Evolutionary conservation across 2,888 invertebrate genomes (phyloP).

Genomic region (Caenorhabditis doughertyi): DNA sequence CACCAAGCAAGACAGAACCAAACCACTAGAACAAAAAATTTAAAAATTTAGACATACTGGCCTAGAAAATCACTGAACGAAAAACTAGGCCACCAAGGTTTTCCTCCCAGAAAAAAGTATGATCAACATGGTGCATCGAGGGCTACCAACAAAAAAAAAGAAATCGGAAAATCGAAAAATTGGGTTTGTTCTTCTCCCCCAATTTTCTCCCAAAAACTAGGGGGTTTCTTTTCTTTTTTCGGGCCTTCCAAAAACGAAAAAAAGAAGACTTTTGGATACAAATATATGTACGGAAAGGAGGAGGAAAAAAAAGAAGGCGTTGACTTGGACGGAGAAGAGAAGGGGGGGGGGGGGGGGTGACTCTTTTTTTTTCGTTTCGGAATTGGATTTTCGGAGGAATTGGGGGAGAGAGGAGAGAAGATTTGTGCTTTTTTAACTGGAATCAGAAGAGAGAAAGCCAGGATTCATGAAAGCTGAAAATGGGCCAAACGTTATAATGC

Average conservation of each 20-base stretch:
- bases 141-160: too few relatives aligned
- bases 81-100: too few relatives aligned
- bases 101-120: too few relatives aligned
- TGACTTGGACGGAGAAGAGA: neutral
- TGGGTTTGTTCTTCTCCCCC: neutral
- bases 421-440: neutral
- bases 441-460: neutral
- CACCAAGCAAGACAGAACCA: too few relatives aligned
- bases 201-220: neutral
- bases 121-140: too few relatives aligned
- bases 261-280: slow-evolving; percentile 29
- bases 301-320: neutral
- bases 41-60: too few relatives aligned
- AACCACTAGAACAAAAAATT: too few relatives aligned
- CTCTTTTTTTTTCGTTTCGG: neutral
- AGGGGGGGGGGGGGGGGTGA: neutral
- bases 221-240: neutral
- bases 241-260: too few relatives aligned
- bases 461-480: neutral
- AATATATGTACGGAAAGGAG: slow-evolving; percentile 28
- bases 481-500: neutral
- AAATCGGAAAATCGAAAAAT: too few relatives aligned
- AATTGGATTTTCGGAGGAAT: slow-evolving; percentile 37
- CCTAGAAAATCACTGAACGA: too few relatives aligned
- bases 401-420: neutral